Conservation (phyloP, 2,113 vertebrate species). For the human region GRCh38 chr1:219533001-219533500, state of each 20-base stretch:
- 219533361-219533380: conserved; percentile 40
- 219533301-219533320: conserved; percentile 1
- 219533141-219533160: not conserved
- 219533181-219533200: not conserved
- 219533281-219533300: not conserved
- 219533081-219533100: not conserved
- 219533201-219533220: not conserved
- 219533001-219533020: not conserved
- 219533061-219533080: not conserved
- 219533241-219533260: not conserved
- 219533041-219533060: not conserved
- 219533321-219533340: not conserved
- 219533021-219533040: not conserved
- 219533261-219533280: not conserved
- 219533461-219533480: conserved; percentile 49
- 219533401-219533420: conserved; percentile 56
- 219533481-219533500: conserved; percentile 56
- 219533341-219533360: conserved; percentile 37
- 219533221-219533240: not conserved
- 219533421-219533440: conserved; percentile 68
- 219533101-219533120: too few relatives aligned
- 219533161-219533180: not conserved
- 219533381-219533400: conserved; percentile 61
- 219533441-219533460: conserved; percentile 43
- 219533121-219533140: not conserved